Evolutionary conservation across 2,113 vertebrate genomes (phyloP).

Genomic region (Acrocephalus kingi): DNA sequence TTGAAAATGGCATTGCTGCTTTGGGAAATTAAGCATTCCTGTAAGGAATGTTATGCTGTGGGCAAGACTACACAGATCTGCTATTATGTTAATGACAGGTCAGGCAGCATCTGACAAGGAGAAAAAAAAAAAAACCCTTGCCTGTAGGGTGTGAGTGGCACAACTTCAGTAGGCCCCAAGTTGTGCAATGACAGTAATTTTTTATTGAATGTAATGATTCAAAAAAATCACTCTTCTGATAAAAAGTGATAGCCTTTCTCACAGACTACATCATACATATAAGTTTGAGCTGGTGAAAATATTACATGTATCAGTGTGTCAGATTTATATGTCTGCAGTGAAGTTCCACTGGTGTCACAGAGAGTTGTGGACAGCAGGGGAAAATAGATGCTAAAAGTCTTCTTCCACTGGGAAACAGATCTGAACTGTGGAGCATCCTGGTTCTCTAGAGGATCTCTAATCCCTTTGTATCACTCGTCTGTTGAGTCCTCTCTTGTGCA

Average conservation of each 20-base stretch:
- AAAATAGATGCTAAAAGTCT: neutral
- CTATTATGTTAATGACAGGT: neutral
- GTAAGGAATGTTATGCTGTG: neutral
- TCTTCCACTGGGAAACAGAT: neutral
- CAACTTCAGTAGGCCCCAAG: neutral
- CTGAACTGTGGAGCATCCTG: neutral
- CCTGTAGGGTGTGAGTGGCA: neutral
- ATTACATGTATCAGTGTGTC: rapidly evolving
- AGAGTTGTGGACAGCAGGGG: neutral
- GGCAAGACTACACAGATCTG: neutral
- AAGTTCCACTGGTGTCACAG: neutral
- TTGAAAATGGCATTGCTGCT: neutral
- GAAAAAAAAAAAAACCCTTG: neutral
- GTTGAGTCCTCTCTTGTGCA: neutral
- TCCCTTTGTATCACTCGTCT: neutral
- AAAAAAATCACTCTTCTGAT: neutral
- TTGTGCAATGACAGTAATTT: neutral
- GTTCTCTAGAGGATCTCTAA: neutral
- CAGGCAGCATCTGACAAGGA: neutral
- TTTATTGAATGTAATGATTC: neutral
- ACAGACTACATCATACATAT: neutral
- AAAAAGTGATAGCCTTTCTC: neutral
- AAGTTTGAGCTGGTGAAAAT: neutral
- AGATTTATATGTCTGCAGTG: neutral
- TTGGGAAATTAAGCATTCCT: neutral